Conservation (phyloP, 53 echinoderm and acorn worm genomes). For the Crossaster papposus region DNA sequence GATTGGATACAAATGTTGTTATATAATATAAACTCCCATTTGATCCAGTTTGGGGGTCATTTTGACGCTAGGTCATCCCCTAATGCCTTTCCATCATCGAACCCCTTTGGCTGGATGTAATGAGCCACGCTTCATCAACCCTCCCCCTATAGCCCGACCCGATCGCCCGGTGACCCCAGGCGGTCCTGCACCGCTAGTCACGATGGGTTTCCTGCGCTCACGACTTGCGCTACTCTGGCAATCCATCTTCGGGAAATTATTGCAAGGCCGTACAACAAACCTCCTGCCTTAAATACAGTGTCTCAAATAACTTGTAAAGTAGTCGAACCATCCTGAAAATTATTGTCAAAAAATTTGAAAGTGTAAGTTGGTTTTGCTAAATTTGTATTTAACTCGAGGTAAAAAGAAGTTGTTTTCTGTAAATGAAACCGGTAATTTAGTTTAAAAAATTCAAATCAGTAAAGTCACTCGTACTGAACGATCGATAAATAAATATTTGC, state of each 20-base stretch:
- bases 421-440: too few relatives aligned
- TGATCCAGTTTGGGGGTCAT: neutral
- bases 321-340: neutral
- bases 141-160: neutral
- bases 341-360: too few relatives aligned
- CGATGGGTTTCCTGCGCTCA: neutral
- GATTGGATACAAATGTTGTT: too few relatives aligned
- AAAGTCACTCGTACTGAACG: too few relatives aligned
- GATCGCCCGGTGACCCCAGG: constrained; percentile 2
- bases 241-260: neutral
- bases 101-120: neutral
- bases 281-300: neutral
- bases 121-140: constrained; percentile 3
- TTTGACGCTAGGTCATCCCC: neutral
- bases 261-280: neutral
- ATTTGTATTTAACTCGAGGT: too few relatives aligned
- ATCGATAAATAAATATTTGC: too few relatives aligned
- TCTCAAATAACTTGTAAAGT: neutral
- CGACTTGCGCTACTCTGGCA: neutral
- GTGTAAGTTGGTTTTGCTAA: too few relatives aligned
- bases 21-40: too few relatives aligned
- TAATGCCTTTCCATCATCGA: neutral
- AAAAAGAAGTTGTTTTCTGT: too few relatives aligned
- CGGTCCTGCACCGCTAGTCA: constrained; percentile 2
- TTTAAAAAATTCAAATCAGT: too few relatives aligned